These are phyloP conservation scores for Desoria tigrina DNA, from an alignment of 2,888 invertebrate genomes.

Conservation along the genomic window DNA sequence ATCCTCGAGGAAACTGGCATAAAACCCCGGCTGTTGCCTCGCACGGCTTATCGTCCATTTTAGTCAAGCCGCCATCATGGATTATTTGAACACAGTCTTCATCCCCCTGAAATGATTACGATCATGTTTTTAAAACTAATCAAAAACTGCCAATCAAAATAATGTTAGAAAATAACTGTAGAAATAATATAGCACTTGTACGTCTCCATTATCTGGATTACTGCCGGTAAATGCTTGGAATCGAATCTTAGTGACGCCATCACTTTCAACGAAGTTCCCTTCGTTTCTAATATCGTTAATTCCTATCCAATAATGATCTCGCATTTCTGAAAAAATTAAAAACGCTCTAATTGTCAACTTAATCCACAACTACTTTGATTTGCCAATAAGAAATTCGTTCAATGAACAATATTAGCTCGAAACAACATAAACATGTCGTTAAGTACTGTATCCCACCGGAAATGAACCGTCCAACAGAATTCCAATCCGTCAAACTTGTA, in stretches of 20 bases:
- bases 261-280: constrained; percentile 3
- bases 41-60: neutral
- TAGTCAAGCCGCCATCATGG: neutral
- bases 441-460: too few relatives aligned
- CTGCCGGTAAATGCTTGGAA: constrained; percentile 1
- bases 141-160: neutral
- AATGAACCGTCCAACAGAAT: too few relatives aligned
- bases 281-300: constrained; percentile 12
- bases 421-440: too few relatives aligned
- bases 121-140: neutral
- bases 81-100: neutral
- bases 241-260: neutral
- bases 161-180: neutral
- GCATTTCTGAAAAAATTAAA: neutral
- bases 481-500: neutral
- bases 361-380: too few relatives aligned
- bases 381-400: too few relatives aligned
- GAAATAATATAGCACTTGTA: neutral
- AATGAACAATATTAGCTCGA: too few relatives aligned
- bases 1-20: neutral
- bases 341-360: too few relatives aligned
- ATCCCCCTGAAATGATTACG: too few relatives aligned
- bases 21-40: neutral
- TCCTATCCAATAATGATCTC: constrained; percentile 9
- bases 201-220: neutral